Evolutionary conservation across 2,888 invertebrate species (phyloP), one percentile per base, ranked within the genome.

Genomic region (Eretmocerus hayati): DNA sequence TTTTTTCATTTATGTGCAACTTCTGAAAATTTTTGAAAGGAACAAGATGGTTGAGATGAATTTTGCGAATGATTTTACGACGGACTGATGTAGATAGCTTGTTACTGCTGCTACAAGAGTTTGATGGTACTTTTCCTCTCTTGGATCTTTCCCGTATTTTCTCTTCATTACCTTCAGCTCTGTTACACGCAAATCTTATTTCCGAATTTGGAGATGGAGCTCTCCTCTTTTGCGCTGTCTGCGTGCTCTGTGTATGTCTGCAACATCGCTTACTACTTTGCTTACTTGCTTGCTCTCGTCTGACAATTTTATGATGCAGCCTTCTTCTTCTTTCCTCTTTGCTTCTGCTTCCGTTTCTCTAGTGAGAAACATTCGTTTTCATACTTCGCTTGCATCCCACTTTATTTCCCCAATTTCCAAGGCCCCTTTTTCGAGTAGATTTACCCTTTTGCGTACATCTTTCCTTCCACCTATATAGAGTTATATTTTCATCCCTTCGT

Each of bases 291-390:
- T 21, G 23, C 20, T 19, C 31, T 33, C 35, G 33, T 15, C 23
- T 4, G 40, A 23, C 21, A 31, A 23, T 35, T 40, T 40, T 37
- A 23, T 36, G 8, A 22, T 35, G 13, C 22, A 18, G 33, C 15
- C 18, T 22, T 23, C 23, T 21, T 11, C 20, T 31, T 6, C 13
- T 15, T 6, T 9, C 6, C 20, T n/a, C n/a, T n/a, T n/a, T n/a
- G 26, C 26, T 26, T 26, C 11, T 26, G 26, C 26, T 26, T 26
- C 11, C 26, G 26, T 9, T 11, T 26, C 26, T 6, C 8, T 26
- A n/a, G n/a, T n/a, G n/a, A 26, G 32, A 32, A 33, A 35, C 40
- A 33, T 46, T 33, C 19, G 23, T 46, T 46, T 46, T 40, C 40
- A 23, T 46, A 39, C 23, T 18, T 5, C 23, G 18, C 26, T 20